Conservation (phyloP, 2,797 vertebrate species). For the Cossypha heuglini region DNA sequence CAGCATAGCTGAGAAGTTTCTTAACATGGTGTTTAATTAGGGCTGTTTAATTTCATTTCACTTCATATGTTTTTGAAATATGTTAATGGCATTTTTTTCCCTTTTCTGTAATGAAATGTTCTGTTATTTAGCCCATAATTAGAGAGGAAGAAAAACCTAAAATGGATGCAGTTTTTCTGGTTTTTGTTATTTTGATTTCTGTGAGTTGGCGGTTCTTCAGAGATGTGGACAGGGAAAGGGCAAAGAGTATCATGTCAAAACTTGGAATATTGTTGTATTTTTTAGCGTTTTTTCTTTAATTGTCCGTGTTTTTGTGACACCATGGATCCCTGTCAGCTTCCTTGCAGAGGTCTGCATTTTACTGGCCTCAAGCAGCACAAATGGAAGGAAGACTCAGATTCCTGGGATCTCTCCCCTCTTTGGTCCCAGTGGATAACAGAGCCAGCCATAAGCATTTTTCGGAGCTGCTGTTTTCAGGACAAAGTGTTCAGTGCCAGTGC, state of each 20-base stretch:
- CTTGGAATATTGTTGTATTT: background rate
- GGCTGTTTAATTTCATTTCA: background rate
- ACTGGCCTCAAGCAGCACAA: background rate
- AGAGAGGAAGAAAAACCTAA: background rate
- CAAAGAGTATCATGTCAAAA: background rate
- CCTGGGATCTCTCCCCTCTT: background rate
- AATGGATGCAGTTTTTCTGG: background rate
- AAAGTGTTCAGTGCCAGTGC: background rate
- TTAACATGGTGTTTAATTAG: background rate
- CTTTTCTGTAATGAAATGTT: background rate
- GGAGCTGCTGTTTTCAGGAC: background rate
- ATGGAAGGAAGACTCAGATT: background rate
- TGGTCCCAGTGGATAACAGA: accelerated
- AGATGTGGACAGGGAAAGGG: background rate
- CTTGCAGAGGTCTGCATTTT: background rate
- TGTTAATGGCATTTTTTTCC: background rate
- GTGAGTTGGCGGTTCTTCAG: background rate
- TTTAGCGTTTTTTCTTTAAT: background rate
- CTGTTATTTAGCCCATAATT: background rate
- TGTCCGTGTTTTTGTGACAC: background rate
- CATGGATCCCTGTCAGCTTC: background rate
- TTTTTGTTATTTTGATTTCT: background rate
- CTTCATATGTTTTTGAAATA: constrained; percentile 16
- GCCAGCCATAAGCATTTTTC: accelerated
- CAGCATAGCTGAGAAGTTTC: background rate